Evolutionary conservation across 2,113 vertebrate species (phyloP), one percentile per base, ranked within the genome.

Genomic region (Chloropsis cyanopogon): DNA sequence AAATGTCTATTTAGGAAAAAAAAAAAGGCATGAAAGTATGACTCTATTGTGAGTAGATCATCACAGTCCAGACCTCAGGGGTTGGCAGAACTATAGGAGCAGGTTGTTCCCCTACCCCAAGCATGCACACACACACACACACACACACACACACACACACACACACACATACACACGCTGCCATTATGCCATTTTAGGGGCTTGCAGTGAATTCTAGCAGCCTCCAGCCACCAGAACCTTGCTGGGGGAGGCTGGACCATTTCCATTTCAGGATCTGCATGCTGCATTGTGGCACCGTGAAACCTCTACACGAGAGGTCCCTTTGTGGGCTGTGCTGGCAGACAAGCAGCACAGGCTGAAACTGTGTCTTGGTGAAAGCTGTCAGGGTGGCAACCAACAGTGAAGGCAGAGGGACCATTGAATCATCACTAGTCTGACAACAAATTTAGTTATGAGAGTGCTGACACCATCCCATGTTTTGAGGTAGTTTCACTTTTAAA

Each of bases 401-500:
- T 60, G 47, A 86, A 81, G 41, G 14, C 56, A 82, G 42, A 76
- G 35, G 35, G 31, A 69, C 37, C 6, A 24, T 65, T 94, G 84
- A 37, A 47, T 85, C 57, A 69, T 79, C 2, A 0, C 59, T 66
- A 54, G 52, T 26, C 42, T 75, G 70, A 49, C 14, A 80, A 33
- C 4, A 6, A 20, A 50, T 59, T 10, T 66, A 41, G 11, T 71
- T 63, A 20, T 6, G 18, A 78, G 44, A 57, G 5, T 22, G 47
- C 54, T 90, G 81, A 72, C 50, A 57, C 26, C 68, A 76, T 71
- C 68, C 9, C 4, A 21, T 50, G 23, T 52, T 33, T 10, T 59
- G 23, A 73, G 21, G 13, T 68, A n/a, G 39, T 95, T 96, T 97
- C 87, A 17, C 47, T 96, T 95, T 80, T 88, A 87, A 84, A 33